Evolutionary conservation across 92 coral and sea anemone genomes (phyloP).

Genomic region (Parazoanthus darwini): DNA sequence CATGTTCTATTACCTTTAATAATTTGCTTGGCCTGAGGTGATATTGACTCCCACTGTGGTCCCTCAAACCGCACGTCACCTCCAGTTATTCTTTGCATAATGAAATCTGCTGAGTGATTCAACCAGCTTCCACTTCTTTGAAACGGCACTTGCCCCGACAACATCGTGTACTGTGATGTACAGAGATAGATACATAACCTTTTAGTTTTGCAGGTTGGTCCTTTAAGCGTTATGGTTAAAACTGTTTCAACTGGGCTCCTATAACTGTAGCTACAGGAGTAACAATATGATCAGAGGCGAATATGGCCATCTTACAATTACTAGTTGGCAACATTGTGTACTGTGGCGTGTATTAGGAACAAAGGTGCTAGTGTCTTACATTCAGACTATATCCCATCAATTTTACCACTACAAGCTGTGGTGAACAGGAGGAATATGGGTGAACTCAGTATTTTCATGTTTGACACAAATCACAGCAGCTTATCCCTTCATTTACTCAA

Average conservation of each 20-base stretch:
- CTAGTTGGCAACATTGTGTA: conserved; percentile 67
- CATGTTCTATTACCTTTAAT: conserved; percentile 72
- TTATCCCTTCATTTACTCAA: too few relatives aligned
- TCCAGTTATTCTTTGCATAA: conserved; percentile 94
- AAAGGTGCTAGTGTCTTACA: background rate
- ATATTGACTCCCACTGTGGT: conserved; percentile 90
- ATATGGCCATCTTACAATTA: background rate
- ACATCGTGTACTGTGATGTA: conserved; percentile 83
- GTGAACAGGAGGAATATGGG: background rate
- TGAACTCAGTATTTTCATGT: too few relatives aligned
- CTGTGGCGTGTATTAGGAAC: background rate
- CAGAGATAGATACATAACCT: background rate
- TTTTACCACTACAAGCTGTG: background rate
- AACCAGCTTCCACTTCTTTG: conserved; percentile 95
- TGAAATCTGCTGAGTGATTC: conserved; percentile 82
- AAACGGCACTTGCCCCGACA: conserved; percentile 99
- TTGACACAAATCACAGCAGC: too few relatives aligned
- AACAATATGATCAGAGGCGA: too few relatives aligned
- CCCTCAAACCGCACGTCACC: conserved; percentile 98
- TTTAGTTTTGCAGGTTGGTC: too few relatives aligned
- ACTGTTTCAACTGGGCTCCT: too few relatives aligned
- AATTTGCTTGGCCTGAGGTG: conserved; percentile 88
- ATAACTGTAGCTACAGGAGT: background rate
- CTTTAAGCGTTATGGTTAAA: too few relatives aligned
- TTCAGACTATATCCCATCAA: background rate